Evolutionary conservation across 2,888 invertebrate species (phyloP), one percentile per base, ranked within the genome.

Genomic region (Papilio gigon): DNA sequence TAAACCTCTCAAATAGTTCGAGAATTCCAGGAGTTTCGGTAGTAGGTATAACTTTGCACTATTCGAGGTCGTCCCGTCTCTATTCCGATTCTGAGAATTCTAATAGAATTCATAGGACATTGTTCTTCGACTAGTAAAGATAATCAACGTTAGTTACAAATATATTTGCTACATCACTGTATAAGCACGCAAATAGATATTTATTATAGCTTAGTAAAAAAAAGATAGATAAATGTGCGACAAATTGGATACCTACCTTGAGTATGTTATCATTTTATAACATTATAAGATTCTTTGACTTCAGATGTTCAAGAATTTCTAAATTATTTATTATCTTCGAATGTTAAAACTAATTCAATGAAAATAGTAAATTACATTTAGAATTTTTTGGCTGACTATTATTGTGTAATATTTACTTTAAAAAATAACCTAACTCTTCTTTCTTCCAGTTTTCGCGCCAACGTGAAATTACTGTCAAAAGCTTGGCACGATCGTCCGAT

Each of bases 401-500:
- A n/a, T n/a, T n/a, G n/a, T n/a, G n/a, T n/a, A n/a, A n/a, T n/a
- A n/a, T n/a, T n/a, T 47, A 11, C 1, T 4, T 35, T 58, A 30
- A 2, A 56, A 56, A 65, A 27, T 42, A 25, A 25, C 37, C 2
- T 56, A 20, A 20, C 0, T 2, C 40, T 47, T 37, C 30, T 67
- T 59, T 61, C 22, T 88, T 87, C 22, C 80, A 92, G 92, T 64
- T 91, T 91, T 69, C 81, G 79, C 14, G 78, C 86, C 75, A 84
- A 86, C 68, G 93, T 90, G 1, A 89, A 92, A 72, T 80, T 84
- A 68, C 75, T 94, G 14, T 92, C 93, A 8, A 87, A 81, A 66
- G 87, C 93, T 6, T 94, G 93, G 91, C 90, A 89, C 68, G 94
- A 95, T 75, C 89, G 94, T 20, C 94, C 94, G 0, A 78, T 93